These are phyloP conservation scores for Brachypodius melanocephalos DNA, from an alignment of 2,113 vertebrate species.

Conservation along the genomic window DNA sequence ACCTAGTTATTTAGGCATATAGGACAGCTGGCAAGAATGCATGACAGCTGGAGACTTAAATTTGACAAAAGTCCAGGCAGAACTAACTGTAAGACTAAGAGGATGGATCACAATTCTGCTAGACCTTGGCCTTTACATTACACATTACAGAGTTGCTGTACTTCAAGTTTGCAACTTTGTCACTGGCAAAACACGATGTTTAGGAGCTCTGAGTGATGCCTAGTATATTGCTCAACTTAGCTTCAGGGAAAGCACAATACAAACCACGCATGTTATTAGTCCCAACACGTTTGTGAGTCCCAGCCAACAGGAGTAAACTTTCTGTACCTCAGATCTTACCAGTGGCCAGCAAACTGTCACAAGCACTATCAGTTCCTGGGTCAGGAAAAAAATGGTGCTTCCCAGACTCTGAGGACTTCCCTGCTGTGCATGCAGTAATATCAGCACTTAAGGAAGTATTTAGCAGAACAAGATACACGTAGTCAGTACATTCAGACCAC, in stretches of 20 bases:
- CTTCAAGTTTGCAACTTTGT: background rate
- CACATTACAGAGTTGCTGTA: background rate
- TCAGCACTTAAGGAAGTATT: background rate
- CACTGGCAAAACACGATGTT: background rate
- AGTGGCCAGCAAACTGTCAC: background rate
- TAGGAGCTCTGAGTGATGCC: slow-evolving; percentile 2
- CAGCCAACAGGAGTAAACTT: background rate
- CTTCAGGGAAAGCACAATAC: slow-evolving; percentile 11
- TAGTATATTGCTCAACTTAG: slow-evolving; percentile 12
- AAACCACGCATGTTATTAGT: background rate
- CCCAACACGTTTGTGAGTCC: background rate
- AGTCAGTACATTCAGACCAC: background rate
- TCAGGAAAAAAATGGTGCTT: background rate
- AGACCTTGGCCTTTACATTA: slow-evolving; percentile 8
- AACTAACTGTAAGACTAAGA: background rate
- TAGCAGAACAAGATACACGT: background rate
- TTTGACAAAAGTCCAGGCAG: background rate
- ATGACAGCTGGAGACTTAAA: background rate
- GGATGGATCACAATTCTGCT: background rate
- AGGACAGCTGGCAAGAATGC: background rate
- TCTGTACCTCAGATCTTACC: background rate
- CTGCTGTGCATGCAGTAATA: background rate
- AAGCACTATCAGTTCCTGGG: background rate
- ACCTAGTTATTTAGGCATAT: background rate
- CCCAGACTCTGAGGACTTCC: background rate